phyloP scores from a whole-genome alignment of 2,888 invertebrate species.

The Apamea monoglypha region DNA sequence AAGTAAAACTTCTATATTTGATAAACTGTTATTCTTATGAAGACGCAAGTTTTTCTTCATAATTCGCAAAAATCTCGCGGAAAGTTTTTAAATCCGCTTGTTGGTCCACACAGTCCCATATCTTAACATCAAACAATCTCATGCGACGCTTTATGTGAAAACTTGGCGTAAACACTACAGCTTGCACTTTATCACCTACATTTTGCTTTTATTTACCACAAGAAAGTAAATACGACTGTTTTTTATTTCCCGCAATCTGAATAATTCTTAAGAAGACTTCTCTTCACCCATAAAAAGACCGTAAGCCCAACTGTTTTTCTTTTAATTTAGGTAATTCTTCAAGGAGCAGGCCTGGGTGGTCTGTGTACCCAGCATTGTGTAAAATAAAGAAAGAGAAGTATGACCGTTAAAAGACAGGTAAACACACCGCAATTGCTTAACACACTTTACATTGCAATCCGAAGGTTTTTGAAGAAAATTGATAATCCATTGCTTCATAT shows the following conservation, averaged over 20 bases:
- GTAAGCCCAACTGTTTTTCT: not conserved
- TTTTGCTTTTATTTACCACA: not conserved
- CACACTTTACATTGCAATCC: no score
- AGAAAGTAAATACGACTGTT: not conserved
- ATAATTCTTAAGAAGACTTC: not conserved
- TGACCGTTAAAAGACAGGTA: no score
- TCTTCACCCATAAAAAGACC: not conserved
- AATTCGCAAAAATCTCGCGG: not conserved
- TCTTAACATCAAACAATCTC: constrained; percentile 11
- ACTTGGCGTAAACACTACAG: constrained; percentile 10
- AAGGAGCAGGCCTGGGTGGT: not conserved
- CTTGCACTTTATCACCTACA: constrained; percentile 8
- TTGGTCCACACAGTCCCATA: not conserved
- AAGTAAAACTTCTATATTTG: not conserved
- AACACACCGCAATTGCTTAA: no score
- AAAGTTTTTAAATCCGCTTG: not conserved
- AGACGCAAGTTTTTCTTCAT: not conserved
- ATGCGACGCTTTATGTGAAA: constrained; percentile 9
- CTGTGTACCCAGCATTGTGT: not conserved
- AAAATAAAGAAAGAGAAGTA: no score
- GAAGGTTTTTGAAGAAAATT: no score
- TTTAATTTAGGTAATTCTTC: not conserved
- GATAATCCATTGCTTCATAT: no score
- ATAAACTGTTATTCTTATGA: not conserved
- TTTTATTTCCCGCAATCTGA: not conserved